These are phyloP conservation scores for Albula goreensis DNA, from an alignment of 2,113 vertebrate species.

Conservation along the genomic window DNA sequence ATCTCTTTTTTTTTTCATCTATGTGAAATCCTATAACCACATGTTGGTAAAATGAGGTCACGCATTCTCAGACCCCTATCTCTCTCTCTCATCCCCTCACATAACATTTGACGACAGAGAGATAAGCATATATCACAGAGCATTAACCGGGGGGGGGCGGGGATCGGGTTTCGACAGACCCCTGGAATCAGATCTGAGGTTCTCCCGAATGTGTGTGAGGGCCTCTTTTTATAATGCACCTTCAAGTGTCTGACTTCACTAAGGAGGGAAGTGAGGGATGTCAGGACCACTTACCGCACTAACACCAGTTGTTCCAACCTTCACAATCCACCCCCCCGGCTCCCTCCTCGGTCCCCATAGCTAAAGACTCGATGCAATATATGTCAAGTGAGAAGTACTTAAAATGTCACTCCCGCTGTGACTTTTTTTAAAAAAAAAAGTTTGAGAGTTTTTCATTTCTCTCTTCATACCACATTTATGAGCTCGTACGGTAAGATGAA, in stretches of 20 bases:
- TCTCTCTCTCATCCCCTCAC: not conserved
- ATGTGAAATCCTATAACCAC: not conserved
- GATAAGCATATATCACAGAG: conserved; percentile 12
- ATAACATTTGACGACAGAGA: conserved; percentile 16
- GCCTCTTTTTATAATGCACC: not conserved
- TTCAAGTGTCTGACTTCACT: conserved; percentile 10
- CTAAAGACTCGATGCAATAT: not conserved
- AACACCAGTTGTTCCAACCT: conserved; percentile 1
- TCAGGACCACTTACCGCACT: not conserved
- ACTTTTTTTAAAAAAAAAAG: not conserved
- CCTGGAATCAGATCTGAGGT: conserved; percentile 21
- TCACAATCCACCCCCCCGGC: not conserved
- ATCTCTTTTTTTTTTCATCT: not conserved
- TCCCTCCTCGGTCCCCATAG: not conserved
- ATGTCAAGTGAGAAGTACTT: not conserved
- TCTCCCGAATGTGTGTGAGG: not conserved
- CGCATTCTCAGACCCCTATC: not conserved
- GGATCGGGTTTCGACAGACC: not conserved
- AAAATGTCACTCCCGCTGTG: not conserved
- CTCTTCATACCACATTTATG: not conserved
- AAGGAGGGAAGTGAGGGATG: not conserved
- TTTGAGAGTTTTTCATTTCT: not conserved
- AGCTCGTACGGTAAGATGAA: not conserved
- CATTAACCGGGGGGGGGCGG: not conserved
- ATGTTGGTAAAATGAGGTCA: conserved; percentile 17